Evolutionary conservation across 2,888 invertebrate species (phyloP), one percentile per base, ranked within the genome.

Genomic region (Carcina quercana): DNA sequence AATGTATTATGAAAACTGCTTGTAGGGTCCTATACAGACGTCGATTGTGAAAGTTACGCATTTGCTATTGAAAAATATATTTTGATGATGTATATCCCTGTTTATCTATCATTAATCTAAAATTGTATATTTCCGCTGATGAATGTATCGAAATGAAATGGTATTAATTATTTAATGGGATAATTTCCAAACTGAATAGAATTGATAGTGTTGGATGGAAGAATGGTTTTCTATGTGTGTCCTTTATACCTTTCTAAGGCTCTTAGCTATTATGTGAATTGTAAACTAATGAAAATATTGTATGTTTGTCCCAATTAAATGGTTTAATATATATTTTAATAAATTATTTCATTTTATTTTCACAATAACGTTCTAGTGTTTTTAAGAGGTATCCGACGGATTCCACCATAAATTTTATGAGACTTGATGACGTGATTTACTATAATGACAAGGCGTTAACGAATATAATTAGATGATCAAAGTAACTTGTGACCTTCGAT

Each of bases 291-390:
- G 72, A 72, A 78, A 73, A 75, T 78, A 82, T 76, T 80, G 80
- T 79, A 82, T 72, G 82, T 82, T 82, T 82, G 83, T 78, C 79
- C 65, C 74, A 76, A 80, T 76, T 74, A 74, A 82, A 82, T 82
- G 82, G 76, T 82, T 82, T 82, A 82, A 83, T 83, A 82, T 82
- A 82, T 83, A 83, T 82, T 82, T 80, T 79, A 82, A 82, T 82
- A 76, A 78, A 78, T 63, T 45, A 69, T 30, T 34, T 12, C 3
- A 12, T 8, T 24, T 8, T 24, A 10, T 24, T 11, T 11, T 24
- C 11, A 24, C n/a, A n/a, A n/a, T n/a, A n/a, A n/a, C n/a, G n/a
- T n/a, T n/a, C n/a, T n/a, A n/a, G n/a, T n/a, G n/a, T n/a, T n/a
- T n/a, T n/a, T n/a, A n/a, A n/a, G n/a, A n/a, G n/a, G n/a, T n/a